Percentiles rank a stretch among this genome's conserved stretches.
phyloP scores from a whole-genome alignment of 2,113 vertebrate genomes.

The Pipa parva region DNA sequence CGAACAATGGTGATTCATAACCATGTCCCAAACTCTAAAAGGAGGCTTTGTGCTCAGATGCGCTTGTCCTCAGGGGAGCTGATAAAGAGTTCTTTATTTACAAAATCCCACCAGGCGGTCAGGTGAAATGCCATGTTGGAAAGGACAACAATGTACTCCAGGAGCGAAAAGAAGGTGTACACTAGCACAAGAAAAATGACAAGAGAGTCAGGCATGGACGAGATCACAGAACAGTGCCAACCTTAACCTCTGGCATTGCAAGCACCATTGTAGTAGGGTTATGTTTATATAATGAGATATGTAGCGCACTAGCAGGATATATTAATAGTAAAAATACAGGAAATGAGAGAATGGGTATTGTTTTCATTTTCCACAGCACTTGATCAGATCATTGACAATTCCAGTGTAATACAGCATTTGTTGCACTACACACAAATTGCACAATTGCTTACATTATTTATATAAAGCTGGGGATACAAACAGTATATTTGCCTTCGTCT shows the following conservation, averaged over 20 bases:
- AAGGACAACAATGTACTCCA: conserved; percentile 90
- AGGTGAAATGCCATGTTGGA: conserved; percentile 97
- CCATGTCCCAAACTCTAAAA: too few species aligned
- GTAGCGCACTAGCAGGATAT: background rate
- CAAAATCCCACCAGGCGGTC: conserved; percentile 92
- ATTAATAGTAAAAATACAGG: background rate
- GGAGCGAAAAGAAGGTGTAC: conserved; percentile 87
- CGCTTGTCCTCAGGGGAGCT: conserved; percentile 80
- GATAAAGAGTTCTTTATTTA: conserved; percentile 81
- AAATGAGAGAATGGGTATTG: background rate
- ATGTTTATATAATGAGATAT: too few species aligned
- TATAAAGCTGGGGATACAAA: too few species aligned
- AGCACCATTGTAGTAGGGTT: background rate
- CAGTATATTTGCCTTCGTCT: too few species aligned
- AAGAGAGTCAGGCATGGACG: background rate
- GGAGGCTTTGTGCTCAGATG: conserved; percentile 60
- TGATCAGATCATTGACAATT: too few species aligned
- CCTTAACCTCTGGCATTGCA: background rate
- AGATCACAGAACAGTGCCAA: background rate
- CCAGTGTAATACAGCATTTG: too few species aligned
- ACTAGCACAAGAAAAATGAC: conserved; percentile 52
- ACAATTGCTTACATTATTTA: too few species aligned
- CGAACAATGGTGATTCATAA: too few species aligned
- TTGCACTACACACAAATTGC: too few species aligned
- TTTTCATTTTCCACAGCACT: background rate